Evolutionary conservation across 2,113 vertebrate genomes (phyloP).

Genomic region (Geococcyx californianus): DNA sequence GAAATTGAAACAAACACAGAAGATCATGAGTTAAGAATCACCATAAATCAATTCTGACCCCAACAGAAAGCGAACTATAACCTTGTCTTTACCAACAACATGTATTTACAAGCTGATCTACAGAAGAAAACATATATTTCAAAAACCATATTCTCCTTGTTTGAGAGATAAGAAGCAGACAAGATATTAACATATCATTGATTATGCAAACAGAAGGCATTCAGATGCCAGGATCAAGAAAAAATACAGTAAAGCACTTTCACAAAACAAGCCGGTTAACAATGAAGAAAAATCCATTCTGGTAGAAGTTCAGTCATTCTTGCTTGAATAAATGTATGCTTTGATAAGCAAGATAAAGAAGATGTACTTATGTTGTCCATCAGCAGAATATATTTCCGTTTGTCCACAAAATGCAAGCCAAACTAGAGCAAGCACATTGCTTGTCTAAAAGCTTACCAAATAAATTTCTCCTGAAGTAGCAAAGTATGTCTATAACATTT

Average conservation of each 20-base stretch:
- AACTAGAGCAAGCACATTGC: background rate
- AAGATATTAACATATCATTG: background rate
- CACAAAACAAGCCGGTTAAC: background rate
- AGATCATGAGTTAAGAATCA: background rate
- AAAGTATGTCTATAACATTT: conserved; percentile 38
- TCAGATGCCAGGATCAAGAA: background rate
- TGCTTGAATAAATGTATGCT: background rate
- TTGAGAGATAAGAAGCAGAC: background rate
- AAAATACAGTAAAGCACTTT: background rate
- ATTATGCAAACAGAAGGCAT: background rate
- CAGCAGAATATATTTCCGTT: background rate
- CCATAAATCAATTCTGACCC: background rate
- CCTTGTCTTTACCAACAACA: background rate
- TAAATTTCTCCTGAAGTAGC: background rate
- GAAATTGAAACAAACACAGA: background rate
- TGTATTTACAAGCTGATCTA: background rate
- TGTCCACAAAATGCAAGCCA: background rate
- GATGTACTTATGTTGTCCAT: background rate
- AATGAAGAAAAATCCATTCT: conserved; percentile 20
- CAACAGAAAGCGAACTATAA: background rate
- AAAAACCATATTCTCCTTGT: background rate
- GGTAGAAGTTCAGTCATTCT: background rate
- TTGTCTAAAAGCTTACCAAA: conserved; percentile 37
- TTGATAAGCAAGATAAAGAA: background rate
- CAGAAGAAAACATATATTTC: background rate